phyloP scores from a whole-genome alignment of 2,888 invertebrate species.

The Pocota personata region DNA sequence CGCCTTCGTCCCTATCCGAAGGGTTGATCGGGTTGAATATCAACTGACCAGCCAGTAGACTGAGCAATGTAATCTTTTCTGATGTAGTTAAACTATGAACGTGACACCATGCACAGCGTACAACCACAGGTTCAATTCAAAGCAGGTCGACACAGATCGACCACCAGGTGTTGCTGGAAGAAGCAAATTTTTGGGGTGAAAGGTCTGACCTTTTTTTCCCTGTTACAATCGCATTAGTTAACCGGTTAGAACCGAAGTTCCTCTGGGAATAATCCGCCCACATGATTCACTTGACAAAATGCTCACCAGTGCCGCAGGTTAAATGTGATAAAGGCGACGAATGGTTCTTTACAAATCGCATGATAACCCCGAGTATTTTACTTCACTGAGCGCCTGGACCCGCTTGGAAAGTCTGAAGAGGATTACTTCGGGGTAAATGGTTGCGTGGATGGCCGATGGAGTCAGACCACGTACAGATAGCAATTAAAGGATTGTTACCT shows the following conservation, averaged over 20 bases:
- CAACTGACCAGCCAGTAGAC: constrained; percentile 52
- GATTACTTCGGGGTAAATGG: constrained; percentile 31
- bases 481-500: constrained; percentile 63
- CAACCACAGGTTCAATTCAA: constrained; percentile 5
- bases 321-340: constrained; percentile 54
- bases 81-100: constrained; percentile 64
- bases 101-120: constrained; percentile 43
- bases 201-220: constrained; percentile 35
- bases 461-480: constrained; percentile 37
- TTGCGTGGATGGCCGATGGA: constrained; percentile 8
- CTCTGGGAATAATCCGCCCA: constrained; percentile 46
- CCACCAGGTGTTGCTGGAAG: constrained; percentile 43
- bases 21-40: constrained; percentile 55
- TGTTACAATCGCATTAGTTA: constrained; percentile 59
- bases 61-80: constrained; percentile 51
- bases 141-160: constrained; percentile 30
- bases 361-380: constrained; percentile 25
- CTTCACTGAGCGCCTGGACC: background rate
- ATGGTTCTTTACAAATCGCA: constrained; percentile 20
- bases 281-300: constrained; percentile 57
- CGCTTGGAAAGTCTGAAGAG: constrained; percentile 18
- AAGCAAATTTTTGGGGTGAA: constrained; percentile 28
- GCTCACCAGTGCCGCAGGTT: constrained; percentile 38
- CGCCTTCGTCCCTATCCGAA: background rate
- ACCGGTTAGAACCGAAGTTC: constrained; percentile 29